Base-by-base conservation (phyloP, 2,797 vertebrate species). In the Mionectes olivaceus region DNA sequence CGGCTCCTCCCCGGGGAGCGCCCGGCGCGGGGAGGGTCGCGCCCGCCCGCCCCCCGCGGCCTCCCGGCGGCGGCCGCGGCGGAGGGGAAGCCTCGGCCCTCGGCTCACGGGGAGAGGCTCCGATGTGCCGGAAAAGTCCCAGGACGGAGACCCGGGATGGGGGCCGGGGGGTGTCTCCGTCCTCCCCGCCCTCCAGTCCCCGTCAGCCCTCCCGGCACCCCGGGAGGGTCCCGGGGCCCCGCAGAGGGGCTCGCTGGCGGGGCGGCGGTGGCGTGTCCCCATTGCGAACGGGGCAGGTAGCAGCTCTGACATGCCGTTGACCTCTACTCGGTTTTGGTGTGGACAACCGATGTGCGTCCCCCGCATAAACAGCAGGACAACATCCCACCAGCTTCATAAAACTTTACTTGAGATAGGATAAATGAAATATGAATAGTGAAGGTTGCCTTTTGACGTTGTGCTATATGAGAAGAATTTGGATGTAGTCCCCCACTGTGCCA, bases 1-100 rank as follows among this genome's bases (percentile, higher is more conserved):
- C 78, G 88, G 83, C 95, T 92, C 95, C 93, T 93, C 95, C 89
- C 95, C 87, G 65, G 90, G 87, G 93, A 93, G 83, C 86, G 59
- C 47, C 32, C 19, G 74, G 47, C 27, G 61, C 39, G 61, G 90
- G 88, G 93, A 90, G 82, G 93, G 93, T 93, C 92, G 87, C 25
- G 50, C 65, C 75, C 60, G 37, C 50, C 83, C 86, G 68, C 64
- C 78, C 78, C 78, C 69, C 28, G 46, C 39, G 63, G 85, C 60
- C 57, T 81, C 46, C 41, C 50, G 67, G 33, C 23, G 27, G 56
- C 27, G 44, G 35, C n/a, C n/a, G n/a, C 35, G 35, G 63, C 35
- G 16, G 41, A 23, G 73, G 59, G 53, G 4, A 16, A 50, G 28
- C 50, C 32, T 33, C 37, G 12, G 76, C 25, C 28, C 57, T 14